Evolutionary conservation across 30 jellyfish, hydroid and myxozoan species (phyloP), one percentile per base, ranked within the genome.

Genomic region (Chrysaora quinquecirrha): DNA sequence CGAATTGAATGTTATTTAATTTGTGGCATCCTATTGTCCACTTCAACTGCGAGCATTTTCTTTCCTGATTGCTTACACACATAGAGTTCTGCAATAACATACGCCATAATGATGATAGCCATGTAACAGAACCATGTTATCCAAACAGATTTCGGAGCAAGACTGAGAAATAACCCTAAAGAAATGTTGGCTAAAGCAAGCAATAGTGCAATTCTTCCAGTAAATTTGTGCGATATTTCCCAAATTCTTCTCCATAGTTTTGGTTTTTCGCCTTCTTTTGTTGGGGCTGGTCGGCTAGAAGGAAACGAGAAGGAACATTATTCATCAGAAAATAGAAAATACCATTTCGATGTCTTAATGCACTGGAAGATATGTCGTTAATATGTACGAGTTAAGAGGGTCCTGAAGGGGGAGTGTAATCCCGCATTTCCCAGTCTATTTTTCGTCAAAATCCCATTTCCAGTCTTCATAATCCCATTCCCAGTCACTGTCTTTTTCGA

Each of bases 221-320:
- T 70, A 48, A 71, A 58, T 72, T 54, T 69, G 65, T 82, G 93
- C 14, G 86, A 70, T 30, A 82, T 82, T 31, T 82, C 93, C 93
- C 93, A 82, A 70, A 82, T 71, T 12, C 80, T 52, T 28, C 93
- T 38, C 93, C 93, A 72, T 33, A 58, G 38, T 30, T 25, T 82
- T 31, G 78, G 78, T 34, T 82, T 82, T 29, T 82, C 86, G 0
- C 80, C 93, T 3, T 82, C 93, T 11, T 65, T 66, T 20, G 90
- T 75, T 24, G 64, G 62, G 20, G 79, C 80, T 20, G 93, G 93
- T 31, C 93, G 93, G 38, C 93, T 82, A 64, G 33, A 76, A 76
- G 12, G 24, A 11, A 65, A 56, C 31, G 31, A 3, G 6, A 6
- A 18, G 61, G 16, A 47, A 47, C 19, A 19, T 47, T 11, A 47